Evolutionary conservation across 2,797 vertebrate genomes (phyloP), one percentile per base, ranked within the genome.

Genomic region (Dendrocincla fuliginosa): DNA sequence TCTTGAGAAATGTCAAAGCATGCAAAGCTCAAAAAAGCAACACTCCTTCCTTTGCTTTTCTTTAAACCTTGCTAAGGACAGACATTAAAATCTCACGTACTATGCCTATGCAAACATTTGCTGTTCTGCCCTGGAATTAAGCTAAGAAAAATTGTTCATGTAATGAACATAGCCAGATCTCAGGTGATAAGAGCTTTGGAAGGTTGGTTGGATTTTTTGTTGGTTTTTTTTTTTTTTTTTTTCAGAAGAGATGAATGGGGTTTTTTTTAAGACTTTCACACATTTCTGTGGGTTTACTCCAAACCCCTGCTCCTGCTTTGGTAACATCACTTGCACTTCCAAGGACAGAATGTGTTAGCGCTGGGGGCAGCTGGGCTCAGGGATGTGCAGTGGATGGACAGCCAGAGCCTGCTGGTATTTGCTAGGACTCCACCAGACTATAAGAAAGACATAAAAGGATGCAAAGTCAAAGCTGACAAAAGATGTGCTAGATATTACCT

Each of bases 301-400:
- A 65, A 81, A 56, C 1, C 1, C 4, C 9, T 9, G 3, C 32
- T 39, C 4, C 32, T 75, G 23, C 9, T 74, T 68, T 68, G 5
- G 30, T 56, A 78, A 52, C 4, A 9, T 24, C 5, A 6, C 24
- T 68, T 74, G 59, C 17, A 56, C 27, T 16, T 78, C 42, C 13
- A 39, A 61, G 30, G 53, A 88, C 5, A 50, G 88, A 37, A n/a
- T n/a, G 11, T 16, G 10, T 49, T 33, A 52, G 46, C 3, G 1
- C 0, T 27, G 9, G 6, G 33, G 30, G 15, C 27, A 86, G 41
- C 32, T 13, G n/a, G 24, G 4, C 1, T 1, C 47, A 41, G 30
- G 10, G 37, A n/a, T 0, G 0, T 30, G 8, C 4, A n/a, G 32
- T 28, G 32, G 16, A 5, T 69, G 77, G n/a, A 42, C 37, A 83